Percentiles rank a stretch among this genome's conserved stretches.
Evolutionary conservation across 2,888 invertebrate genomes (phyloP).

Genomic region (Drosophila paranaensis): DNA sequence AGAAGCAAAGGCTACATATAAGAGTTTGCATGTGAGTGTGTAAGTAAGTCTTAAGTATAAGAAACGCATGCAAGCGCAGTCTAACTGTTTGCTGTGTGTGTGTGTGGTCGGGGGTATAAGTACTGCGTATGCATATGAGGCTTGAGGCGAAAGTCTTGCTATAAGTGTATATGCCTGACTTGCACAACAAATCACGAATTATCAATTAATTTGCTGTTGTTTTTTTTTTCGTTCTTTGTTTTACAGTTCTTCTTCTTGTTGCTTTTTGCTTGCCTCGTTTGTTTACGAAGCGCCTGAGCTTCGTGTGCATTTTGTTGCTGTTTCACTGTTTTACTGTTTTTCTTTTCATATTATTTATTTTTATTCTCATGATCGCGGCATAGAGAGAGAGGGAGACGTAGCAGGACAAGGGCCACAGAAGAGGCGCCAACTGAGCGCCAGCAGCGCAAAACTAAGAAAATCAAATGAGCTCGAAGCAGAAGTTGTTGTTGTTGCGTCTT

Average conservation of each 20-base stretch:
- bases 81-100: too few species aligned
- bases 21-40: too few species aligned
- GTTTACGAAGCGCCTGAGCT: slow-evolving; percentile 47
- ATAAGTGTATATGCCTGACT: slow-evolving; percentile 33
- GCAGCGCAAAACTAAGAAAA: slow-evolving; percentile 50
- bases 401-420: slow-evolving; percentile 31
- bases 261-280: slow-evolving; percentile 35
- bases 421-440: slow-evolving; percentile 62
- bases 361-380: slow-evolving; percentile 30
- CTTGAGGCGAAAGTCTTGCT: slow-evolving; percentile 6
- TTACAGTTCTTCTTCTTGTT: slow-evolving; percentile 18
- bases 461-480: slow-evolving; percentile 40
- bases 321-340: slow-evolving; percentile 1
- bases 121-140: slow-evolving; percentile 2
- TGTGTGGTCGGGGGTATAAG: not conserved
- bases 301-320: slow-evolving; percentile 20
- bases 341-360: slow-evolving; percentile 18
- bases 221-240: slow-evolving; percentile 22
- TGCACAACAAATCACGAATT: slow-evolving; percentile 63
- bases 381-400: not conserved
- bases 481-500: slow-evolving; percentile 34
- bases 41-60: too few species aligned
- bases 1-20: too few species aligned
- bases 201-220: slow-evolving; percentile 65
- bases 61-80: too few species aligned